Percentiles rank a stretch among this genome's conserved stretches.
Evolutionary conservation across 1,140 invertebrate species (phyloP).

Genomic region (Cyclargus thomasi): DNA sequence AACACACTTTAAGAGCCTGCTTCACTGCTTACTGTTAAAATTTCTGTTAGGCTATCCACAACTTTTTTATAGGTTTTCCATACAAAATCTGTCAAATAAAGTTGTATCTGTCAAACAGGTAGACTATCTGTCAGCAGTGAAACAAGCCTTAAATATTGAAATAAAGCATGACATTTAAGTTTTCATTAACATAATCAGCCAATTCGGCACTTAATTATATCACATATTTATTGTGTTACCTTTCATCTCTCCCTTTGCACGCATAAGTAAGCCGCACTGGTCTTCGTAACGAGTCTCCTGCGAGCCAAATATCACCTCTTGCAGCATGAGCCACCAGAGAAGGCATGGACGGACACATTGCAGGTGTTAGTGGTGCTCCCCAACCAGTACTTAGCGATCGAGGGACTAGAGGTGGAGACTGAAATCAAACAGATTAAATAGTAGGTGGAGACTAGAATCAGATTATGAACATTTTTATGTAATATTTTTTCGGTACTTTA

Average conservation of each 20-base stretch:
- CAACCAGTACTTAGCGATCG: conserved; percentile 80
- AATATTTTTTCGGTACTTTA: no score
- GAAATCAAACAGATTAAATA: conserved; percentile 26
- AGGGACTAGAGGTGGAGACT: conserved; percentile 53
- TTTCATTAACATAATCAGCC: not conserved
- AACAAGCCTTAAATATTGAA: no score
- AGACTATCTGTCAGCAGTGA: no score
- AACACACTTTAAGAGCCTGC: no score
- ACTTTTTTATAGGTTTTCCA: no score
- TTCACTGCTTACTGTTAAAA: no score
- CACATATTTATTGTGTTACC: conserved; percentile 33
- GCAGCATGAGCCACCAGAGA: conserved; percentile 93
- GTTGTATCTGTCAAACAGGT: no score
- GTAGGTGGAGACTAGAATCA: no score
- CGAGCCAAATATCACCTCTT: conserved; percentile 93
- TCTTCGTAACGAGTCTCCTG: conserved; percentile 79
- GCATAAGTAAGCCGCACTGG: conserved; percentile 84
- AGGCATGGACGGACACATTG: conserved; percentile 89
- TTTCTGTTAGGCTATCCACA: no score
- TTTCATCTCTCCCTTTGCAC: conserved; percentile 80
- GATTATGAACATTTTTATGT: no score
- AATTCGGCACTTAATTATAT: not conserved
- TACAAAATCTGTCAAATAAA: no score
- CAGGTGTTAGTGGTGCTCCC: conserved; percentile 87
- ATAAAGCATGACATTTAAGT: no score